Percentiles rank a stretch among this genome's conserved stretches.
phyloP scores from a whole-genome alignment of 2,113 vertebrate species.

The Laticauda colubrina region DNA sequence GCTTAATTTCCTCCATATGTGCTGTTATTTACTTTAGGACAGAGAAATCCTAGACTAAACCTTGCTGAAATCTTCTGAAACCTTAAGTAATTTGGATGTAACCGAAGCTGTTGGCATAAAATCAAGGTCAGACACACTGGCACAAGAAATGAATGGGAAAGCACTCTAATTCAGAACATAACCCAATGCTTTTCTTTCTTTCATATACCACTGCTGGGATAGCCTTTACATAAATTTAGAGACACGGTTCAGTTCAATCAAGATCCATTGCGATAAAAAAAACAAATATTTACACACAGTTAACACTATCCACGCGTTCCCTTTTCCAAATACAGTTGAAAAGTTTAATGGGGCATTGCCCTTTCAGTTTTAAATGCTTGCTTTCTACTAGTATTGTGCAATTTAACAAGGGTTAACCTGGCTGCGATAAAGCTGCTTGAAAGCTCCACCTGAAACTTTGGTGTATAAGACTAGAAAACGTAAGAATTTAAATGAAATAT shows the following conservation, averaged over 20 bases:
- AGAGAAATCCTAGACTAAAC: constrained; percentile 44
- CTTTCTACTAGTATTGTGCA: constrained; percentile 32
- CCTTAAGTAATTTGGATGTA: constrained; percentile 64
- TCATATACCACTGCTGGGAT: constrained; percentile 30
- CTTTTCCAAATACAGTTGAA: neutral
- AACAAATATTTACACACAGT: neutral
- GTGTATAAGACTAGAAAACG: neutral
- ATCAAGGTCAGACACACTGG: constrained; percentile 57
- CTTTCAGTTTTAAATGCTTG: neutral
- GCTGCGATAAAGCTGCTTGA: constrained; percentile 20
- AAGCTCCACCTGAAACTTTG: neutral
- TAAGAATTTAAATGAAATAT: neutral
- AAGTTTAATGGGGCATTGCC: constrained; percentile 5
- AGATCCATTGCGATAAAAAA: constrained; percentile 15
- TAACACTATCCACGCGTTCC: neutral
- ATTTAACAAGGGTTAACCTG: constrained; percentile 10
- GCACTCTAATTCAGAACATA: constrained; percentile 44
- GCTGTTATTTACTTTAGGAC: constrained; percentile 52
- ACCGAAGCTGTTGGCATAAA: constrained; percentile 58
- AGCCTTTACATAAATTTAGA: constrained; percentile 19
- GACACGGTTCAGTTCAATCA: constrained; percentile 7
- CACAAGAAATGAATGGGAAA: constrained; percentile 45
- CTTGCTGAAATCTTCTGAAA: constrained; percentile 52
- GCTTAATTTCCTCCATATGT: constrained; percentile 60
- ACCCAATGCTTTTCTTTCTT: constrained; percentile 27